A percentile compares a stretch with the other conserved stretches of the same genome.
Evolutionary conservation across 2,797 vertebrate species (phyloP).

Genomic region (Catostomus latipinnis): DNA sequence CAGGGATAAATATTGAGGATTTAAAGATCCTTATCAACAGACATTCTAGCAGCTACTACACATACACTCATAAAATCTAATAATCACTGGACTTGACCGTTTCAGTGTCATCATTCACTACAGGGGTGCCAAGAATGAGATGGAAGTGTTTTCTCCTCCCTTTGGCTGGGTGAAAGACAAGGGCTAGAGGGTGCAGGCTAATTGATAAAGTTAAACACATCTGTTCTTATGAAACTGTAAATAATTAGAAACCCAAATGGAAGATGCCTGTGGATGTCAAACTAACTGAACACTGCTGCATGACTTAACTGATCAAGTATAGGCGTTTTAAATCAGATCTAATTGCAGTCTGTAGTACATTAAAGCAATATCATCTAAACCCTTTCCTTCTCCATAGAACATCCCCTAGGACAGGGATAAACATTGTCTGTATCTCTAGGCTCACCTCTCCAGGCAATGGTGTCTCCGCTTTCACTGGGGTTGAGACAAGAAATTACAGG

Average conservation of each 20-base stretch:
- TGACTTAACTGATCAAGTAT: conserved; percentile 11
- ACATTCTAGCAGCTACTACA: conserved; percentile 12
- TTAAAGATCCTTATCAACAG: background rate
- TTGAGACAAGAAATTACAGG: conserved; percentile 24
- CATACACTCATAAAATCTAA: conserved; percentile 34
- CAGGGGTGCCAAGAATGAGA: conserved; percentile 40
- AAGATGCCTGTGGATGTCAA: conserved; percentile 42
- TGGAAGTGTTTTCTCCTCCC: conserved; percentile 29
- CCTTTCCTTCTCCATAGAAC: background rate
- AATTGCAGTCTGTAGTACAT: conserved; percentile 8
- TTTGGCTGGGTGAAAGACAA: conserved; percentile 36
- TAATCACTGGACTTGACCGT: conserved; percentile 43
- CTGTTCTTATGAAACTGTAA: conserved; percentile 44
- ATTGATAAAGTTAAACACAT: conserved; percentile 36
- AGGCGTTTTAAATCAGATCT: conserved; percentile 12
- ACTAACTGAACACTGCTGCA: conserved; percentile 47
- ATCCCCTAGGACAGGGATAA: conserved; percentile 19
- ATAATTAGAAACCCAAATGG: conserved; percentile 53
- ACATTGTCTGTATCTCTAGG: conserved; percentile 1
- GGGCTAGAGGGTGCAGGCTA: conserved; percentile 11
- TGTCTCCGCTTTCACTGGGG: conserved; percentile 29
- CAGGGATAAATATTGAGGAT: background rate
- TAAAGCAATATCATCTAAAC: conserved; percentile 23
- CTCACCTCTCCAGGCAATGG: conserved; percentile 18
- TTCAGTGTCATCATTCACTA: conserved; percentile 62